These are phyloP conservation scores for Virgularia gustaviana DNA, from an alignment of 92 coral and sea anemone genomes.

Conservation along the genomic window DNA sequence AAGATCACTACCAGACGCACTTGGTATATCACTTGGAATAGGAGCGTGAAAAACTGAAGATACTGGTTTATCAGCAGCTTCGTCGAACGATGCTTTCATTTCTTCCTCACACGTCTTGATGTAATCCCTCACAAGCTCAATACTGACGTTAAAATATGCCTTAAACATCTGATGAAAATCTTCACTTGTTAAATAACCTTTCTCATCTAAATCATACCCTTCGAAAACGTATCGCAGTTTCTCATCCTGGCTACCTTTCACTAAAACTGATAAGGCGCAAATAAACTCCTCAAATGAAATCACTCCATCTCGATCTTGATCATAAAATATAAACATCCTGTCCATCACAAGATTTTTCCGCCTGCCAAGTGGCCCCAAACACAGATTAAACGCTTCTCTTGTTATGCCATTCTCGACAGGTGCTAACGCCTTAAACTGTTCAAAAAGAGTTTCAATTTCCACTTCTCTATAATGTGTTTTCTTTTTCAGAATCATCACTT, in stretches of 20 bases:
- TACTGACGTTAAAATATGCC: constrained; percentile 88
- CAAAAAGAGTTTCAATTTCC: constrained; percentile 83
- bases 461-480: constrained; percentile 81
- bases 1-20: constrained; percentile 5
- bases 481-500: constrained; percentile 61
- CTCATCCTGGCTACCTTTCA: constrained; percentile 90
- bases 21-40: constrained; percentile 64
- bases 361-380: constrained; percentile 91
- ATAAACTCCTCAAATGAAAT: constrained; percentile 89
- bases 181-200: constrained; percentile 69
- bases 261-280: constrained; percentile 76
- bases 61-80: constrained; percentile 92
- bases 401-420: constrained; percentile 81
- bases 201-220: constrained; percentile 86
- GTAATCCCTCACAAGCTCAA: constrained; percentile 92
- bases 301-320: constrained; percentile 69
- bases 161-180: constrained; percentile 90
- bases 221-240: constrained; percentile 85
- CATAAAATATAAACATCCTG: constrained; percentile 94
- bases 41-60: constrained; percentile 97
- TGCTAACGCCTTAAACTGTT: constrained; percentile 88
- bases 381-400: constrained; percentile 88
- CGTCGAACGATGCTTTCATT: constrained; percentile 98
- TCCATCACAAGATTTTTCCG: constrained; percentile 92
- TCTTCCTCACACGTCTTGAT: constrained; percentile 95